Evolutionary conservation across 1,140 invertebrate species (phyloP).

Genomic region (Brachystomella parvula): DNA sequence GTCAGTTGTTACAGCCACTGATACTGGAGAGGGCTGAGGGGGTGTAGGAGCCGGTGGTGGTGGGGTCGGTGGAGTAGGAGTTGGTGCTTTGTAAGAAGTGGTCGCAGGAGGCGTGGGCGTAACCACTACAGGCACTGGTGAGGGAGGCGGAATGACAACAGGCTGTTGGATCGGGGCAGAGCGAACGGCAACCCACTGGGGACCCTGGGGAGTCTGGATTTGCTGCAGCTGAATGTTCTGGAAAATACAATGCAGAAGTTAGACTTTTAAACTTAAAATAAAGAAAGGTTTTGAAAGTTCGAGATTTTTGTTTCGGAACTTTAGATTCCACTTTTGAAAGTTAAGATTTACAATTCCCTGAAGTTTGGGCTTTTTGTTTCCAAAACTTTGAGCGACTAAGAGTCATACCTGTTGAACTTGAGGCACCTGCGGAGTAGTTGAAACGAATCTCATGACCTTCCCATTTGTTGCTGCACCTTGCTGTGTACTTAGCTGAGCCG

Average conservation of each 20-base stretch:
- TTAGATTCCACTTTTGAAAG: too few relatives aligned
- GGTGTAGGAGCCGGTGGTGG: not conserved
- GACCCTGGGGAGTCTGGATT: constrained; percentile 35
- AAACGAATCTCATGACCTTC: constrained; percentile 35
- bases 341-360: too few relatives aligned
- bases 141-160: not conserved
- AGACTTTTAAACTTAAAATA: constrained; percentile 19
- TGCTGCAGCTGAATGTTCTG: constrained; percentile 33
- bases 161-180: constrained; percentile 1
- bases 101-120: not conserved
- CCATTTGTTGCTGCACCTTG: constrained; percentile 15
- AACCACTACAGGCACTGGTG: not conserved
- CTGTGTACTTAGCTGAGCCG: constrained; percentile 13
- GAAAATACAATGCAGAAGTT: too few relatives aligned
- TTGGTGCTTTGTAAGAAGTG: not conserved
- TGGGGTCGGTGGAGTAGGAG: constrained; percentile 3
- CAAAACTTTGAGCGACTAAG: too few relatives aligned
- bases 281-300: not conserved
- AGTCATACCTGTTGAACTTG: constrained; percentile 36
- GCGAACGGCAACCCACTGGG: constrained; percentile 28
- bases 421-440: constrained; percentile 25
- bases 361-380: not conserved
- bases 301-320: too few relatives aligned
- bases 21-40: not conserved
- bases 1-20: not conserved